Conservation (phyloP, 2,888 invertebrate species). For the Iphiclides podalirius region DNA sequence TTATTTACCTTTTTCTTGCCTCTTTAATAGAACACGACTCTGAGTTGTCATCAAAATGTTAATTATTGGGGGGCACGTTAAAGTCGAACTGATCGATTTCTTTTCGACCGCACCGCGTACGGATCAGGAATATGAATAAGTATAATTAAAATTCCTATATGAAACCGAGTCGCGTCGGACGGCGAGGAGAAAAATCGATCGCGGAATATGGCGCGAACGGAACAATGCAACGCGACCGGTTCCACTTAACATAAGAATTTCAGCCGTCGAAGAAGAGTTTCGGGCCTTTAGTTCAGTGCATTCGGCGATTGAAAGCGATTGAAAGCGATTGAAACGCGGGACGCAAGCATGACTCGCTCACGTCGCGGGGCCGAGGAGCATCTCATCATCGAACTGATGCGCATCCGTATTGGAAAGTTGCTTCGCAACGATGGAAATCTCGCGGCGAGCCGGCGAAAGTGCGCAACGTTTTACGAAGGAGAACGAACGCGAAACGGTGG, state of each 20-base stretch:
- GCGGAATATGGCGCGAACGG: not conserved
- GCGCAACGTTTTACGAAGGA: conserved; percentile 33
- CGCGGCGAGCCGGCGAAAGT: conserved; percentile 46
- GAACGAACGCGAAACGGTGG: conserved; percentile 27
- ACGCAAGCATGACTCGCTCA: too few relatives aligned
- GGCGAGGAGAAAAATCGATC: not conserved
- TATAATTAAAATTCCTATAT: not conserved
- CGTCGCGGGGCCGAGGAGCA: conserved; percentile 35
- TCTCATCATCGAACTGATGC: conserved; percentile 38
- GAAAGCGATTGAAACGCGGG: not conserved
- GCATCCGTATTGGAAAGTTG: conserved; percentile 71
- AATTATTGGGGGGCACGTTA: not conserved
- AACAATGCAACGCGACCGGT: conserved; percentile 8
- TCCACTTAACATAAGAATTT: conserved; percentile 7
- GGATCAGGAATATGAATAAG: not conserved
- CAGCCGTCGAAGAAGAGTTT: not conserved
- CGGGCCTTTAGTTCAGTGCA: not conserved
- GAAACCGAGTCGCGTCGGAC: too few relatives aligned
- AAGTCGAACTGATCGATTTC: not conserved
- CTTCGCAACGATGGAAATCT: conserved; percentile 65
- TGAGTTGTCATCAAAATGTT: not conserved
- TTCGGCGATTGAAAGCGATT: conserved; percentile 34
- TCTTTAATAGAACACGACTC: not conserved
- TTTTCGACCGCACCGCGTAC: not conserved
- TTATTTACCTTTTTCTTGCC: too few relatives aligned